Conservation (phyloP, 2,888 invertebrate genomes). For the Stenolophus ochropezus region DNA sequence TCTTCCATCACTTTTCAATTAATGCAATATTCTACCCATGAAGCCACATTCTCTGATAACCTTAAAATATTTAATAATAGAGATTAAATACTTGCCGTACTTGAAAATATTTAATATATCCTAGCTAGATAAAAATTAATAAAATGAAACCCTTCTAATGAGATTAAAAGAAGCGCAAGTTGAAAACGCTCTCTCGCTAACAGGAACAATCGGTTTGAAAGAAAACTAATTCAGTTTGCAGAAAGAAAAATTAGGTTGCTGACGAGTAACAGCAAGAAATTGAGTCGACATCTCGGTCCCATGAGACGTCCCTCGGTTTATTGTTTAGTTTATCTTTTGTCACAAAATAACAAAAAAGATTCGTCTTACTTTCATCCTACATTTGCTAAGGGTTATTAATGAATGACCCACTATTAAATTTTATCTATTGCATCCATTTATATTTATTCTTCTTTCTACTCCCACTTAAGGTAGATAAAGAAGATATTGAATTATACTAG, state of each 20-base stretch:
- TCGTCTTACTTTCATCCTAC: neutral
- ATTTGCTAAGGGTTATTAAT: too few relatives aligned
- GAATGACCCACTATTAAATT: too few relatives aligned
- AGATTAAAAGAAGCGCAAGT: neutral
- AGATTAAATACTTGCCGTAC: neutral
- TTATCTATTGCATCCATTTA: too few relatives aligned
- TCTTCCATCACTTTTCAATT: too few relatives aligned
- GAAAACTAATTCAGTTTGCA: slow-evolving; percentile 1
- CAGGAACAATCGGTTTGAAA: neutral
- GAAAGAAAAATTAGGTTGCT: neutral
- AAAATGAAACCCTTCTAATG: neutral
- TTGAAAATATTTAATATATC: neutral
- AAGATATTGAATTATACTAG: too few relatives aligned
- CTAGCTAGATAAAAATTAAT: neutral
- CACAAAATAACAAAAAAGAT: slow-evolving; percentile 6
- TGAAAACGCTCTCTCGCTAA: neutral
- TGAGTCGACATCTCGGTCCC: slow-evolving; percentile 4
- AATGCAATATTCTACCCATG: too few relatives aligned
- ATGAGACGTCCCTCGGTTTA: neutral
- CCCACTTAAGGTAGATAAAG: too few relatives aligned
- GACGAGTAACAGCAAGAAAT: neutral
- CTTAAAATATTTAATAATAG: slow-evolving; percentile 7
- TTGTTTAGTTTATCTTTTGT: neutral
- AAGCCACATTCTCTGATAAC: neutral
- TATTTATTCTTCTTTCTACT: too few relatives aligned